These are phyloP conservation scores for Prionace glauca DNA, from an alignment of 2,797 vertebrate genomes.

Conservation along the genomic window DNA sequence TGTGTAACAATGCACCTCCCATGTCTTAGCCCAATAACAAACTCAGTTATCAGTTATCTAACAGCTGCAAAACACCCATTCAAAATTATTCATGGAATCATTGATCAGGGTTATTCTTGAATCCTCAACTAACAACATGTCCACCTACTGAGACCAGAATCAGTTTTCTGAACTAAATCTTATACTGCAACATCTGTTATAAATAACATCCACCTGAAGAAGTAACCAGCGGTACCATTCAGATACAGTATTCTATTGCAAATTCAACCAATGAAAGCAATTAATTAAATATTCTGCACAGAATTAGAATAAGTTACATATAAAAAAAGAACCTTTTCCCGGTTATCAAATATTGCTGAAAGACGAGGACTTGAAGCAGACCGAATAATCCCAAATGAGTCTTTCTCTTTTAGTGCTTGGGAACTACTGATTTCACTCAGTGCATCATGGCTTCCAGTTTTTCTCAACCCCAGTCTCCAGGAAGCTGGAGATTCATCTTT, in stretches of 20 bases:
- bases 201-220: background rate
- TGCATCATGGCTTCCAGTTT: constrained; percentile 61
- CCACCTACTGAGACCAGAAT: background rate
- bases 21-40: background rate
- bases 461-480: constrained; percentile 60
- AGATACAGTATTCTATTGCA: background rate
- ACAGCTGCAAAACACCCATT: background rate
- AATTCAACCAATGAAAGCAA: background rate
- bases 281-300: background rate
- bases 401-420: constrained; percentile 51
- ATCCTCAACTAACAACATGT: background rate
- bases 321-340: constrained; percentile 55
- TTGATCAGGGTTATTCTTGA: background rate
- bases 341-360: constrained; percentile 56
- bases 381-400: constrained; percentile 50
- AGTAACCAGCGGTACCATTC: background rate
- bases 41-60: background rate
- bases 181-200: background rate
- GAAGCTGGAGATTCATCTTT: constrained; percentile 62
- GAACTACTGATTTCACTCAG: constrained; percentile 52
- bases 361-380: constrained; percentile 63
- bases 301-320: background rate
- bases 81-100: background rate
- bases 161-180: too few species aligned
- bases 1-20: background rate